Evolutionary conservation across 2,888 invertebrate species (phyloP), one percentile per base, ranked within the genome.

Genomic region (Apamea monoglypha): DNA sequence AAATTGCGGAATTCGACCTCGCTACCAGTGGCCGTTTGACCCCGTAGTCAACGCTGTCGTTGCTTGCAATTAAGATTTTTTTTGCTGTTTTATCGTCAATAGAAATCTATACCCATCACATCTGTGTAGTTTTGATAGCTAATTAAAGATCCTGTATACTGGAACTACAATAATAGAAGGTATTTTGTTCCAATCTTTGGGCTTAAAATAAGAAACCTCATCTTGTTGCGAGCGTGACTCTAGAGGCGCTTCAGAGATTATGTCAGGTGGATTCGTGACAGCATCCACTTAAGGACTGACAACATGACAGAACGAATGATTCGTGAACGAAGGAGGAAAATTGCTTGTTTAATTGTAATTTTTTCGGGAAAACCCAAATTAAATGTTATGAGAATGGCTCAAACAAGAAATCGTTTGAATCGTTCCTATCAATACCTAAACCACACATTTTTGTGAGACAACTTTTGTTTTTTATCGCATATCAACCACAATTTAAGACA

Each of bases 321-420:
- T 74, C 32, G 74, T 12, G 5, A 14, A 74, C 63, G 66, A 44
- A 80, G 21, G 40, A 85, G 85, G 85, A 83, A 83, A 83, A 85
- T 63, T 18, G 53, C 8, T 71, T 36, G 16, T 40, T 70, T 63
- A 70, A 73, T 74, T 80, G 59, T 61, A 44, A 7, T 79, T 80
- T 80, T 74, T 64, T 44, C 36, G 29, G 68, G 4, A 36, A 84
- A 80, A 64, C 69, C 82, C 40, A 78, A 78, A 67, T 71, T 53
- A 53, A 36, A 78, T 83, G 6, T 61, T 29, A 70, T 47, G 10
- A 44, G 40, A 53, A 81, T 53, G 29, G 29, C 40, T 70, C 18
- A 50, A 25, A 66, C 21, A 47, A 32, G 21, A 61, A 76, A 61
- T 40, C 16, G 18, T 61, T 59, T 53, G 3, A 16, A 1, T 53